Evolutionary conservation across 2,113 vertebrate species (phyloP).

Genomic region (Tychaedon coryphoeus): DNA sequence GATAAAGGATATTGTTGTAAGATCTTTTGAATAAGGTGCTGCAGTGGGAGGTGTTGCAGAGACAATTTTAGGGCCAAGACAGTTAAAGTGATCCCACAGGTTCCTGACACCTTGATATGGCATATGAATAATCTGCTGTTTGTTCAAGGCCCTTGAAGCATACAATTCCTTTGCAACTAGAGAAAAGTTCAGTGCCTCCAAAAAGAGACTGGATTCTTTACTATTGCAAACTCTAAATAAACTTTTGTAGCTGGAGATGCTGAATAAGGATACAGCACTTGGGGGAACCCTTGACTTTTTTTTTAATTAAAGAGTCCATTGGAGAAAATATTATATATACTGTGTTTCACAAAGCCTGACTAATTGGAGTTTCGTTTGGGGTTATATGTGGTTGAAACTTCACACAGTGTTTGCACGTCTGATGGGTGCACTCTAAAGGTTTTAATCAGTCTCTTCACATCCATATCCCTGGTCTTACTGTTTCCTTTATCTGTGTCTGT

Average conservation of each 20-base stretch:
- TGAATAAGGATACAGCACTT: neutral
- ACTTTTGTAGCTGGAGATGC: neutral
- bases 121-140: neutral
- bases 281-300: neutral
- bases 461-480: fast-evolving
- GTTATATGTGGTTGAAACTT: neutral
- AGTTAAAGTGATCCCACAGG: neutral
- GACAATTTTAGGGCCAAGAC: neutral
- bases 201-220: neutral
- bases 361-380: neutral
- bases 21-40: neutral
- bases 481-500: neutral
- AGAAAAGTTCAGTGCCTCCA: neutral
- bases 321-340: neutral
- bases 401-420: neutral
- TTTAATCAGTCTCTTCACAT: neutral
- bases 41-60: neutral
- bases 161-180: neutral
- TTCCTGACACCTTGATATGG: neutral
- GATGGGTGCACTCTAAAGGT: neutral
- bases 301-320: neutral
- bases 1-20: neutral
- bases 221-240: neutral
- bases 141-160: neutral
- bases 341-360: neutral